Conservation (phyloP, 2,797 vertebrate genomes). For the Esox masquinongy region DNA sequence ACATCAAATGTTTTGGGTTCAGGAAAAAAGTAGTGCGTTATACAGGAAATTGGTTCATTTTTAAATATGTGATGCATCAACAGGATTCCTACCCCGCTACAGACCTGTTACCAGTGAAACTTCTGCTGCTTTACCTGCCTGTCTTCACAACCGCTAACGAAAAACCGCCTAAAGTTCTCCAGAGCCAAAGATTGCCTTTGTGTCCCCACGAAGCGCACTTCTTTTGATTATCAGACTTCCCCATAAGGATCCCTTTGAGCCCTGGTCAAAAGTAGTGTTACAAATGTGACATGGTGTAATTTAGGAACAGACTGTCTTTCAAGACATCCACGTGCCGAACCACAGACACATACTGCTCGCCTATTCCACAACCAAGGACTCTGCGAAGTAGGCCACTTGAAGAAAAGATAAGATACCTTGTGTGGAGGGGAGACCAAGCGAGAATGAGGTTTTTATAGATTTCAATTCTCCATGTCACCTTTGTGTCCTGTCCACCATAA, state of each 20-base stretch:
- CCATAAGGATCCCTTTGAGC: neutral
- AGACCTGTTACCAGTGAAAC: conserved; percentile 5
- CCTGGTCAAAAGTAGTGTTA: neutral
- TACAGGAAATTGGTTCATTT: too few species aligned
- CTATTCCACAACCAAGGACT: neutral
- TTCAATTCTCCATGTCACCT: neutral
- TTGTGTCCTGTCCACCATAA: neutral
- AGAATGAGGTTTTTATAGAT: neutral
- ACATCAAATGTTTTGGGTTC: too few species aligned
- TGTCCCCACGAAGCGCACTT: neutral
- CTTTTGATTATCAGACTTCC: neutral
- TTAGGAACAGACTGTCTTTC: conserved; percentile 6
- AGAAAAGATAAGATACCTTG: conserved; percentile 19
- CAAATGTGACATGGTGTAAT: neutral
- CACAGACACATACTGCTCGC: neutral
- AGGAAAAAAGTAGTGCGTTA: too few species aligned
- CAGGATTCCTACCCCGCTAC: conserved; percentile 9
- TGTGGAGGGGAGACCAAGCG: neutral
- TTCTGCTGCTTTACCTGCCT: conserved; percentile 12
- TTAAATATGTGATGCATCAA: neutral
- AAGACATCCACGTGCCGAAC: conserved; percentile 1
- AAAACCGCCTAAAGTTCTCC: conserved; percentile 34
- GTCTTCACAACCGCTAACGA: conserved; percentile 26
- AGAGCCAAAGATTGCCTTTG: neutral
- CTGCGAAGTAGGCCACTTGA: conserved; percentile 38